A percentile compares a stretch with the other conserved stretches of the same genome.
phyloP scores from a whole-genome alignment of 2,113 vertebrate genomes.

The Aramus guarauna region DNA sequence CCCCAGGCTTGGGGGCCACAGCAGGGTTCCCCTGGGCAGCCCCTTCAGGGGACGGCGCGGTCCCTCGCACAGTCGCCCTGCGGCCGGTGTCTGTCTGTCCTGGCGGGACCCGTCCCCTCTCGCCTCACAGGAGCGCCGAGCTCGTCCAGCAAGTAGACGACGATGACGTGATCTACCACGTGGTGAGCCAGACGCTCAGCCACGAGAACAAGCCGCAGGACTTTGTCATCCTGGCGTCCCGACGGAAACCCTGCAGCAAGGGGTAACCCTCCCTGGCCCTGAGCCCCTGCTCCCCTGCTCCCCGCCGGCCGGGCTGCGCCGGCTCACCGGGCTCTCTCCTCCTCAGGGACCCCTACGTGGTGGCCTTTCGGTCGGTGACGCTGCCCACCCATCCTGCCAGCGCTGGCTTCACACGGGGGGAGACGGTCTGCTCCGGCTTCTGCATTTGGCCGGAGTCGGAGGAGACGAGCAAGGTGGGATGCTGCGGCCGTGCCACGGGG shows the following conservation, averaged over 20 bases:
- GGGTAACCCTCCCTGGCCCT: slow-evolving; percentile 63
- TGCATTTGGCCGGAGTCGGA: slow-evolving; percentile 83
- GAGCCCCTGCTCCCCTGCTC: background rate
- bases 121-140: slow-evolving; percentile 76
- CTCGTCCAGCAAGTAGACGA: slow-evolving; percentile 86
- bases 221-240: slow-evolving; percentile 89
- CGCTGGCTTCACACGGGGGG: slow-evolving; percentile 75
- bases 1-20: too few species aligned
- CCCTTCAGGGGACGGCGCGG: too few species aligned
- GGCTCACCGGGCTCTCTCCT: background rate
- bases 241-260: slow-evolving; percentile 84
- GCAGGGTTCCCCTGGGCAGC: background rate
- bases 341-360: slow-evolving; percentile 89
- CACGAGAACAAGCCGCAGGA: slow-evolving; percentile 81
- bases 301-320: rapidly evolving
- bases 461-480: slow-evolving; percentile 82
- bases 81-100: too few species aligned
- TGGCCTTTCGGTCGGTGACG: slow-evolving; percentile 90
- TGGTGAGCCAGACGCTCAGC: slow-evolving; percentile 78
- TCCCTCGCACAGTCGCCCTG: too few species aligned
- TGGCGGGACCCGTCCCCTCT: rapidly evolving
- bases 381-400: slow-evolving; percentile 81
- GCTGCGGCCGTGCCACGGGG: rapidly evolving
- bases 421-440: slow-evolving; percentile 93
- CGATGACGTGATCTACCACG: slow-evolving; percentile 88